Evolutionary conservation across 2,113 vertebrate species (phyloP).

Genomic region (Toxostoma redivivum): DNA sequence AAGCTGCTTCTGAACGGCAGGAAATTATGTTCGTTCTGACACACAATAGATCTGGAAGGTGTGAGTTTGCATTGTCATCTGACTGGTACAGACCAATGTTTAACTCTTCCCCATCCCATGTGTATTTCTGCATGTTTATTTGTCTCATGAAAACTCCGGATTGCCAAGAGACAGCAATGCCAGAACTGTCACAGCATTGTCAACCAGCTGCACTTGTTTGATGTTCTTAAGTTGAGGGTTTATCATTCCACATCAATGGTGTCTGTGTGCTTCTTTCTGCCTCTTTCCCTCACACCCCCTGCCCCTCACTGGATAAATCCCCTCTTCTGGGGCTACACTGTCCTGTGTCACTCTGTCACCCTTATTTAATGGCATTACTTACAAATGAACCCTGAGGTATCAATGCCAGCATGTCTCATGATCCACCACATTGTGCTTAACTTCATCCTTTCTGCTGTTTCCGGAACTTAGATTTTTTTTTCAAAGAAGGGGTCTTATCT

Average conservation of each 20-base stretch:
- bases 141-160: background rate
- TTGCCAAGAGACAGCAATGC: background rate
- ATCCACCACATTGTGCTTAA: background rate
- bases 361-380: background rate
- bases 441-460: slow-evolving; percentile 18
- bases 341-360: background rate
- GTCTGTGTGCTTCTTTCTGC: background rate
- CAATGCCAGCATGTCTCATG: background rate
- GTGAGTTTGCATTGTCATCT: slow-evolving; percentile 8
- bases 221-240: background rate
- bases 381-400: background rate
- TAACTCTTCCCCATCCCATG: background rate
- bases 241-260: background rate
- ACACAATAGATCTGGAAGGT: slow-evolving; percentile 5
- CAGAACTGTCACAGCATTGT: background rate
- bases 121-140: background rate
- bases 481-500: slow-evolving; percentile 3
- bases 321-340: background rate
- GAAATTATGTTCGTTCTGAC: background rate
- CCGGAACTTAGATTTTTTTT: slow-evolving; percentile 5
- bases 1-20: background rate
- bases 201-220: background rate
- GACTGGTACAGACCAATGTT: background rate
- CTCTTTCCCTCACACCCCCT: background rate
- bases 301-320: background rate